Evolutionary conservation across 2,888 invertebrate genomes (phyloP), one percentile per base, ranked within the genome.

Genomic region (Andrena hattorfiana): DNA sequence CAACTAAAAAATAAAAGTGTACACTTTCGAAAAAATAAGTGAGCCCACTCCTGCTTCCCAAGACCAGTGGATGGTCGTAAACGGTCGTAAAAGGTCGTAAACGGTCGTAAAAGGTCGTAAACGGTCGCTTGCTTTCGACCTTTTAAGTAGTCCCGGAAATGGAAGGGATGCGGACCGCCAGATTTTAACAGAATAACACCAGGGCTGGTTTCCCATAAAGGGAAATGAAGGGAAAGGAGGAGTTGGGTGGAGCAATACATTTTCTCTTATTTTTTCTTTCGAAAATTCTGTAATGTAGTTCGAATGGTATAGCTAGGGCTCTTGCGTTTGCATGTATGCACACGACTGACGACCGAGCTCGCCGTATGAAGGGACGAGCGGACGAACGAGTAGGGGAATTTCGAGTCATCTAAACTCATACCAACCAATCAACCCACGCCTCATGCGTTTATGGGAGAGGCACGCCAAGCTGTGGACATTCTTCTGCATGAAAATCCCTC

Each of bases 371-470:
- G 51, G 10, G 8, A 56, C 42, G 23, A 28, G 32, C 20, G 48
- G 51, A 13, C 42, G 42, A 42, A 16, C n/a, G 48, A 59, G 51
- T 30, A 71, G 64, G 75, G 54, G 64, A 70, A 76, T 28, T 66
- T 49, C 26, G 6, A 60, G 30, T 23, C 26, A 10, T 8, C 49
- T 42, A 69, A 42, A 56, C 49, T 35, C n/a, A 28, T 62, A 30
- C 62, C 60, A 73, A 42, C 42, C 42, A 42, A 42, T 42, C 42
- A 42, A 16, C 16, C 42, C 42, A 42, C 84, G 42, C 84, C 85
- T 63, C 66, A 67, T 62, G 60, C 20, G 66, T 79, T 48, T 35
- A 51, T 68, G 49, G 42, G 42, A 42, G 67, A 63, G 60, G 56
- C 64, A 42, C 42, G 42, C 48, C 56, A 30, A 59, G 48, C n/a